Evolutionary conservation across 2,888 invertebrate genomes (phyloP), one percentile per base, ranked within the genome.

Genomic region (Orgyia antiqua): DNA sequence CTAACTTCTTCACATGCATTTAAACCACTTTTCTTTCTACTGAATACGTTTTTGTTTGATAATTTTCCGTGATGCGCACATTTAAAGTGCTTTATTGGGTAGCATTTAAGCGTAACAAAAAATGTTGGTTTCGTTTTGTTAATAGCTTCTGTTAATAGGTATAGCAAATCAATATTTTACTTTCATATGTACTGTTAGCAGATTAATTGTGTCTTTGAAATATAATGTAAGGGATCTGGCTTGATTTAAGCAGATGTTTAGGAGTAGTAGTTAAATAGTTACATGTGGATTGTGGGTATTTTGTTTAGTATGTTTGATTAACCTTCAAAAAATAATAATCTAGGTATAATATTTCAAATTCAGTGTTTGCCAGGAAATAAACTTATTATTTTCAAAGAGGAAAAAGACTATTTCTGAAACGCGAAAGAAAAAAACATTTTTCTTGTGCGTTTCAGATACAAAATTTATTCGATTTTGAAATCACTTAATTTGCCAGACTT

Each of bases 111-210:
- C 51, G 35, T 42, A 39, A 51, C 44, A 65, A 65, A 70, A 61
- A 61, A 55, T 36, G 46, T 44, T 34, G 42, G 38, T 48, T 49
- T 51, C 47, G 54, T 54, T 56, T 55, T 51, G 48, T 48, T 48
- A 54, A 54, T 59, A 50, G 55, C n/a, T n/a, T n/a, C 52, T 49
- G 48, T 53, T 65, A 68, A 70, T 71, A 63, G 54, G 61, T 65
- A n/a, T n/a, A n/a, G n/a, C n/a, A 66, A 68, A 72, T 71, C 73
- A 64, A 67, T 78, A 75, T 75, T 75, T 80, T 77, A 79, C 82
- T 82, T 82, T 82, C 79, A 55, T 66, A 62, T 57, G 68, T 70
- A 71, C 42, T 32, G 65, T 51, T 52, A 28, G 58, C 57, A 62
- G 45, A 54, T 42, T 20, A 24, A 28, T 18, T 9, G 6, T 9